Base-by-base conservation (phyloP, 2,888 invertebrate species). In the Xestoiulus laeticollis region DNA sequence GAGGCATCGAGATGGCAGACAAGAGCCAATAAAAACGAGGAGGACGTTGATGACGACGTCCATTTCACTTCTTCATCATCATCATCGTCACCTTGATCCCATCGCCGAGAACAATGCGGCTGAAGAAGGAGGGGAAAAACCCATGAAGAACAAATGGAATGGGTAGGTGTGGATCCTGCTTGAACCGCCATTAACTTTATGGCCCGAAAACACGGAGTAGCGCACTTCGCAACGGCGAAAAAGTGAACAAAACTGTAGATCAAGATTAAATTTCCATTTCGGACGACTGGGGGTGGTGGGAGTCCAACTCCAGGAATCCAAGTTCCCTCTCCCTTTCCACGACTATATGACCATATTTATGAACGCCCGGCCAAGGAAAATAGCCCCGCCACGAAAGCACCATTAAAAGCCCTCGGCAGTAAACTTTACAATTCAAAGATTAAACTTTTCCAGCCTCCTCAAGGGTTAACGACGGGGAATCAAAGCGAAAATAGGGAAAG, bases 211-310 rank as follows among this genome's bases (percentile, higher is more conserved):
- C 78, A 78, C 78, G 30, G 30, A 30, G 78, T 16, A 16, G 78
- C 78, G 78, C 78, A 78, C 78, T 78, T 78, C 30, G 78, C 78
- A 30, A 78, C 30, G 78, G 78, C 14, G 78, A 78, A 78, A 32
- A 78, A 78, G 30, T 78, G 78, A 78, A 78, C 78, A 78, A 78
- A 78, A 78, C 78, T 78, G 78, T 26, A 78, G 78, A 78, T 78
- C 78, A 78, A 78, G 78, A 78, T 78, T 78, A 78, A 78, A 78
- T 78, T 78, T 78, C 78, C 78, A 78, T 78, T 78, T 30, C 78
- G 78, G 78, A 78, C 78, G 78, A 26, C 78, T 30, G 78, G 78
- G 30, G 78, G 78, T 30, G 78, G 78, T 4, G 78, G 78, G 78
- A 68, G 22, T 5, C 78, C 12, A 78, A 1, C 26, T 30, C 22